Evolutionary conservation across 2,797 vertebrate genomes (phyloP).

Genomic region (Momotus momota): DNA sequence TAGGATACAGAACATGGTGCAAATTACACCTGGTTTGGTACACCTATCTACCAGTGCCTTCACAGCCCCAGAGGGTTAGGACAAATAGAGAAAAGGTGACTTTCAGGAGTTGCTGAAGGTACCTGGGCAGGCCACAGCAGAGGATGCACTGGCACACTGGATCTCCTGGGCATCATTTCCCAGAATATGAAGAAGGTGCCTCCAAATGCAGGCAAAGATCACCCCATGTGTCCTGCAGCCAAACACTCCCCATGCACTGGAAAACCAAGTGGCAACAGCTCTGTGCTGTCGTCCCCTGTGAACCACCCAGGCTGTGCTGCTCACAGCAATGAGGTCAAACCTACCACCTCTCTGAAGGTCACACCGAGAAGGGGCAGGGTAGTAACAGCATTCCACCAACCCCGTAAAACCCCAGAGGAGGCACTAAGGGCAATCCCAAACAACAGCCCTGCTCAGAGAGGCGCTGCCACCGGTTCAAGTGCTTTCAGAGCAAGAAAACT

Average conservation of each 20-base stretch:
- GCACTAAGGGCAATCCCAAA: neutral
- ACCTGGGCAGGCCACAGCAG: neutral
- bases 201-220: neutral
- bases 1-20: accelerated
- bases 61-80: neutral
- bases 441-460: neutral
- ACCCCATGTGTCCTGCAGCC: accelerated
- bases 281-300: neutral
- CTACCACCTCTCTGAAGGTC: neutral
- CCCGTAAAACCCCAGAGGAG: neutral
- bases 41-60: accelerated
- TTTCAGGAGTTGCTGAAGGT: neutral
- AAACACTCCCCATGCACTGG: neutral
- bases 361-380: neutral
- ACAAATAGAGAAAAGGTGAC: neutral
- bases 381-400: neutral
- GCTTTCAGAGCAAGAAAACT: neutral
- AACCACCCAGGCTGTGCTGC: neutral
- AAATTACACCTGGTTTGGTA: neutral
- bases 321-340: neutral
- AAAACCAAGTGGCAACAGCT: neutral
- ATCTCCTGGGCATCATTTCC: neutral
- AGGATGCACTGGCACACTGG: neutral
- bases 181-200: accelerated
- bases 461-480: accelerated